These are phyloP conservation scores for Actias luna DNA, from an alignment of 2,888 invertebrate genomes.

Conservation along the genomic window DNA sequence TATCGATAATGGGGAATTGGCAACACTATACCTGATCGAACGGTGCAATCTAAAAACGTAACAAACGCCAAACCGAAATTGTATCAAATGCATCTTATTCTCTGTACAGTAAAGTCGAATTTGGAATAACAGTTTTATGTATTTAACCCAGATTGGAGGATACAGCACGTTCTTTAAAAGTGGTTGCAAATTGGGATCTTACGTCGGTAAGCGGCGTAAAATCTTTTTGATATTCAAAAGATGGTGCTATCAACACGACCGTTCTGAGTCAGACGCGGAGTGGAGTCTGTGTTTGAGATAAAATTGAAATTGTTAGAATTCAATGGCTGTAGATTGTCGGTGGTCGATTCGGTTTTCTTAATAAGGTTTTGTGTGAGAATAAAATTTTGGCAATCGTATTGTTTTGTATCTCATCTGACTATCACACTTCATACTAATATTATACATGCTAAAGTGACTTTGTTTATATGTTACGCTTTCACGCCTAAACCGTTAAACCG, in stretches of 20 bases:
- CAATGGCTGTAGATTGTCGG: conserved; percentile 36
- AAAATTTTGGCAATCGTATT: background rate
- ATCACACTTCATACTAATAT: too few relatives aligned
- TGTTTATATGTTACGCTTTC: too few relatives aligned
- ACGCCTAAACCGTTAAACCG: too few relatives aligned
- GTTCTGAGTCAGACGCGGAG: conserved; percentile 45
- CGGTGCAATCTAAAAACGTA: background rate
- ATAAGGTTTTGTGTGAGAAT: background rate
- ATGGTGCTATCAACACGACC: conserved; percentile 53
- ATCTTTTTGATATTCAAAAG: conserved; percentile 56
- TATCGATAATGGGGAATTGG: conserved; percentile 65
- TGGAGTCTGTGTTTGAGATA: conserved; percentile 51
- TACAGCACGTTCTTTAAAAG: conserved; percentile 28
- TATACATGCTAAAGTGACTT: too few relatives aligned
- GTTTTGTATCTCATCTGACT: too few relatives aligned
- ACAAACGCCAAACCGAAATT: background rate
- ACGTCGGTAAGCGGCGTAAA: conserved; percentile 42
- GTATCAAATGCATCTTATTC: background rate
- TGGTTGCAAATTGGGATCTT: conserved; percentile 56
- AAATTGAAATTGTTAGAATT: conserved; percentile 64
- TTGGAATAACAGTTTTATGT: background rate
- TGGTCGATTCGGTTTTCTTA: conserved; percentile 19
- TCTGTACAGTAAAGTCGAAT: background rate
- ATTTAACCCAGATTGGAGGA: background rate
- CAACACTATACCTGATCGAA: conserved; percentile 46